phyloP scores from a whole-genome alignment of 2,797 vertebrate genomes.

The Alca torda region DNA sequence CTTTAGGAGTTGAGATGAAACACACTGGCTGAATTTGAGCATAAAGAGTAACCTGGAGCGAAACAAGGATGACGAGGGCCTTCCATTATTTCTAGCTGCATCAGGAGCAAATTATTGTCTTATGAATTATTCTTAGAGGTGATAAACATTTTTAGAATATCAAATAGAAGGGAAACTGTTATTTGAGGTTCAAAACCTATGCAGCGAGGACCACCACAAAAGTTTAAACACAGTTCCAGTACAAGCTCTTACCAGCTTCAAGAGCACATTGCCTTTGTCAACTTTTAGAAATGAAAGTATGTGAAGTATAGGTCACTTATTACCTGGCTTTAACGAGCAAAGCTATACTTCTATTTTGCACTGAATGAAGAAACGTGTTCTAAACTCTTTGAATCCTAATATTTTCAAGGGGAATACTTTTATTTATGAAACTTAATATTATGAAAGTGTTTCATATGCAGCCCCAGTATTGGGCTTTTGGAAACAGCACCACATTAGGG shows the following conservation, averaged over 20 bases:
- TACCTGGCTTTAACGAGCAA: conserved; percentile 8
- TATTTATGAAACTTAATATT: background rate
- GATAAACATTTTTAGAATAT: background rate
- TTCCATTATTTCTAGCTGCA: background rate
- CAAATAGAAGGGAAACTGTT: background rate
- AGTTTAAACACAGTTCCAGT: background rate
- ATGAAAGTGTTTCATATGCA: background rate
- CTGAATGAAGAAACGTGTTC: background rate
- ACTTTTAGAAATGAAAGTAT: background rate
- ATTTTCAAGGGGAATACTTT: background rate
- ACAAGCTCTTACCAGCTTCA: background rate
- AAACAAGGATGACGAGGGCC: background rate
- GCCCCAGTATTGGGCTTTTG: background rate
- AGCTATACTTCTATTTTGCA: background rate
- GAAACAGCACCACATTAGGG: background rate
- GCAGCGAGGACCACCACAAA: background rate
- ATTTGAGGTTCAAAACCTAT: background rate
- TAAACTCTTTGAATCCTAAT: background rate
- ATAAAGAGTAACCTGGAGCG: background rate
- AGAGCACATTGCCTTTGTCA: background rate
- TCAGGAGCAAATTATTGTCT: background rate
- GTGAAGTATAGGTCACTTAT: conserved; percentile 37
- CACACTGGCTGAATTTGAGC: background rate
- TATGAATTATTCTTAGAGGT: background rate
- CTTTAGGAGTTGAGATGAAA: background rate